Evolutionary conservation across 2,888 invertebrate genomes (phyloP).

Genomic region (Kryphioiulus occultus): DNA sequence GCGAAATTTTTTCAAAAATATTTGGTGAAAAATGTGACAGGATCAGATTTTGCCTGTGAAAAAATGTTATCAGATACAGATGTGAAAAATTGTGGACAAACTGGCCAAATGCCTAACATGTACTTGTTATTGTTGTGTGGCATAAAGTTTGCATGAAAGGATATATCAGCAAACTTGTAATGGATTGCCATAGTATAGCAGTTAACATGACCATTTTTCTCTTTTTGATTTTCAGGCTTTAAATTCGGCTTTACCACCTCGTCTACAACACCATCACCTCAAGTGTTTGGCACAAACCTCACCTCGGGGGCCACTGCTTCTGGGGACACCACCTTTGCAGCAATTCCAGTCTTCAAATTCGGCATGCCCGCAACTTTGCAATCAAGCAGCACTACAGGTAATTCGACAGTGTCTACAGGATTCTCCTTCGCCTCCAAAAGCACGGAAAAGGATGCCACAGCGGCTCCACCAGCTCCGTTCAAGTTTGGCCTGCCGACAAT

Average conservation of each 20-base stretch:
- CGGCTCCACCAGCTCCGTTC: neutral
- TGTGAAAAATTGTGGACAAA: too few relatives aligned
- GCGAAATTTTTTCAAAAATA: too few relatives aligned
- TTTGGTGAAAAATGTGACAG: too few relatives aligned
- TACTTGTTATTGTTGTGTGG: too few relatives aligned
- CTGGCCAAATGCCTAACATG: too few relatives aligned
- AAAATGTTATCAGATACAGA: too few relatives aligned
- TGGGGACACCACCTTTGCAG: neutral
- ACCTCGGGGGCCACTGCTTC: neutral
- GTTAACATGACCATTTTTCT: too few relatives aligned
- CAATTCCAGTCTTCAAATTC: neutral
- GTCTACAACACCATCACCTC: neutral
- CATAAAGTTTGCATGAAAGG: too few relatives aligned
- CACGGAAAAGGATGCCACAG: neutral
- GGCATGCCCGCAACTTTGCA: neutral
- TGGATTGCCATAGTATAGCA: too few relatives aligned
- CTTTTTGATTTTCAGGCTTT: neutral
- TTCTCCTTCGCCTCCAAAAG: neutral
- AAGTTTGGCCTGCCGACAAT: slow-evolving; percentile 22
- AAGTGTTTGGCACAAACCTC: neutral
- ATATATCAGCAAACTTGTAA: too few relatives aligned
- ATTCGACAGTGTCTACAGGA: neutral
- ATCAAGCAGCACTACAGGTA: neutral
- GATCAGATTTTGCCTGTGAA: too few relatives aligned
- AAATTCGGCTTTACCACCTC: slow-evolving; percentile 48